Evolutionary conservation across 2,888 invertebrate genomes (phyloP).

Genomic region (Cantharis rufa): DNA sequence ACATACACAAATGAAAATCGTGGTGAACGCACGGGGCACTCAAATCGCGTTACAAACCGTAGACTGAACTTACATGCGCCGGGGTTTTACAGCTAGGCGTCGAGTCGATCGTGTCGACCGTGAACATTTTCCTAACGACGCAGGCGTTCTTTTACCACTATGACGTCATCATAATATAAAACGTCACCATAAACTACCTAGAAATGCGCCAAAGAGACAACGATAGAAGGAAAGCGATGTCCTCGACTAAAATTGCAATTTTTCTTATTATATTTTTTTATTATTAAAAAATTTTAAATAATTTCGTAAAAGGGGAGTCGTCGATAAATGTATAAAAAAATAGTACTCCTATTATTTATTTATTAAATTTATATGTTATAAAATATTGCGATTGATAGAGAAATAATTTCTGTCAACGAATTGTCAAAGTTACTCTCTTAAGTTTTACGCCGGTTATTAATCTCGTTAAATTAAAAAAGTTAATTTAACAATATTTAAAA

Average conservation of each 20-base stretch:
- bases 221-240: constrained; percentile 22
- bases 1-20: constrained; percentile 30
- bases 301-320: too few relatives aligned
- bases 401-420: background rate
- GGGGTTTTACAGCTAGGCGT: constrained; percentile 41
- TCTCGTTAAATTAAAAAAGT: background rate
- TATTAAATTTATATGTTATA: too few relatives aligned
- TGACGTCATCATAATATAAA: constrained; percentile 42
- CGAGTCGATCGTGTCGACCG: constrained; percentile 50
- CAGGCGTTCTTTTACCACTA: constrained; percentile 42
- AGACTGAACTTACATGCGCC: constrained; percentile 45
- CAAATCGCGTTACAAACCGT: constrained; percentile 29
- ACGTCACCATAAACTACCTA: constrained; percentile 44
- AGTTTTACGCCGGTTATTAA: background rate
- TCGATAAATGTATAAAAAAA: too few relatives aligned
- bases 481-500: background rate
- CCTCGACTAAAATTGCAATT: constrained; percentile 20
- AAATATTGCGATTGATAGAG: background rate
- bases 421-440: background rate
- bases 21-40: constrained; percentile 16
- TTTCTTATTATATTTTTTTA: too few relatives aligned
- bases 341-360: too few relatives aligned
- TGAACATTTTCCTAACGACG: constrained; percentile 44
- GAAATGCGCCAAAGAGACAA: constrained; percentile 28
- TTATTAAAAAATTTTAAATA: too few relatives aligned